Conservation (phyloP, 2,888 invertebrate species). For the Willowsia nigromaculata region DNA sequence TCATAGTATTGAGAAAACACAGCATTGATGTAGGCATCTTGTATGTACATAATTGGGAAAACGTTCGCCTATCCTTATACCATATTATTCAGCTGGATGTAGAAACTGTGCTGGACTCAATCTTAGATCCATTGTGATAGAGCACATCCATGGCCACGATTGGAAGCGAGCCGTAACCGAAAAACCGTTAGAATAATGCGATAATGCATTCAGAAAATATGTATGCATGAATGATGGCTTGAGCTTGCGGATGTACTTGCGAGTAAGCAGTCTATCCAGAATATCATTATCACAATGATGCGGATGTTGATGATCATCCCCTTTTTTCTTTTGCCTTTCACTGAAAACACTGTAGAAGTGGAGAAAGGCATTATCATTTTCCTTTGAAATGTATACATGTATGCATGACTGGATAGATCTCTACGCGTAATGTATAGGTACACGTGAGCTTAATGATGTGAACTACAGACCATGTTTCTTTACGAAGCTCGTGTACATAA, state of each 20-base stretch:
- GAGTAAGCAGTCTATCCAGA: conserved; percentile 27
- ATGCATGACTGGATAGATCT: conserved; percentile 5
- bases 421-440: not conserved
- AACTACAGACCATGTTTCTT: conserved; percentile 11
- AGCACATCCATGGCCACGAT: not conserved
- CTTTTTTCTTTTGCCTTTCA: not conserved
- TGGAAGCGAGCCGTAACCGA: not conserved
- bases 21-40: too few relatives aligned
- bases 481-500: not conserved
- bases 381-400: conserved; percentile 28
- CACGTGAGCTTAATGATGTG: conserved; percentile 44
- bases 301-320: conserved; percentile 44
- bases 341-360: not conserved
- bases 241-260: not conserved
- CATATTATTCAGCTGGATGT: not conserved
- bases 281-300: conserved; percentile 64
- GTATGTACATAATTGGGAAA: too few relatives aligned
- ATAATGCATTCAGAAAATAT: conserved; percentile 45
- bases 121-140: not conserved
- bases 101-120: too few relatives aligned
- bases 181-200: conserved; percentile 22
- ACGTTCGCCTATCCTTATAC: too few relatives aligned
- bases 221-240: conserved; percentile 42
- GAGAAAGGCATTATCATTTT: conserved; percentile 28
- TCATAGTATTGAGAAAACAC: not conserved